Percentiles rank a stretch among this genome's conserved stretches.
Evolutionary conservation across 2,113 vertebrate genomes (phyloP).

Genomic region (Hylia prasina): DNA sequence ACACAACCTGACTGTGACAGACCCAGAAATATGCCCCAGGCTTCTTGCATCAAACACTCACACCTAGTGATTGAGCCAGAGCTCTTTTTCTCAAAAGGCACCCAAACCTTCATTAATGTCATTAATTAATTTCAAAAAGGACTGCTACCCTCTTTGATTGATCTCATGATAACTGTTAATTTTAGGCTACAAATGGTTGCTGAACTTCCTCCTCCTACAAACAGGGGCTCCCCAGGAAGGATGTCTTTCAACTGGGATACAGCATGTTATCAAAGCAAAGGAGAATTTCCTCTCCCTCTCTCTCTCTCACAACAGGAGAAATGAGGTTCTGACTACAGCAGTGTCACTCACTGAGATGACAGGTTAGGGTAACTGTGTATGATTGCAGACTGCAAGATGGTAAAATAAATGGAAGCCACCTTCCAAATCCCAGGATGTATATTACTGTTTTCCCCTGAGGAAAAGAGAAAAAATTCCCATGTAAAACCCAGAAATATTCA

Average conservation of each 20-base stretch:
- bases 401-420: not conserved
- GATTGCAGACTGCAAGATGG: slow-evolving; percentile 1
- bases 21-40: not conserved
- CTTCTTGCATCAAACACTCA: slow-evolving; percentile 5
- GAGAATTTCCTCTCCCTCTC: not conserved
- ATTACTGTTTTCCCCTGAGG: not conserved
- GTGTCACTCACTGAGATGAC: slow-evolving; percentile 29
- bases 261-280: not conserved
- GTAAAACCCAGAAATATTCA: not conserved
- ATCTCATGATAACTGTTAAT: not conserved
- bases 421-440: not conserved
- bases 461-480: not conserved
- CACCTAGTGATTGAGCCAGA: not conserved
- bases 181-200: not conserved
- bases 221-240: not conserved
- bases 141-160: not conserved
- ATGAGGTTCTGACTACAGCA: not conserved
- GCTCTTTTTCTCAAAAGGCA: not conserved
- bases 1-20: not conserved
- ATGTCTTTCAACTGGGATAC: not conserved
- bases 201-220: not conserved
- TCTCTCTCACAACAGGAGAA: not conserved
- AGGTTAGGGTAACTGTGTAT: not conserved
- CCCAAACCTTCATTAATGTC: not conserved
- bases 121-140: slow-evolving; percentile 23